Evolutionary conservation across 2,113 vertebrate species (phyloP).

Genomic region (Tursiops truncatus): DNA sequence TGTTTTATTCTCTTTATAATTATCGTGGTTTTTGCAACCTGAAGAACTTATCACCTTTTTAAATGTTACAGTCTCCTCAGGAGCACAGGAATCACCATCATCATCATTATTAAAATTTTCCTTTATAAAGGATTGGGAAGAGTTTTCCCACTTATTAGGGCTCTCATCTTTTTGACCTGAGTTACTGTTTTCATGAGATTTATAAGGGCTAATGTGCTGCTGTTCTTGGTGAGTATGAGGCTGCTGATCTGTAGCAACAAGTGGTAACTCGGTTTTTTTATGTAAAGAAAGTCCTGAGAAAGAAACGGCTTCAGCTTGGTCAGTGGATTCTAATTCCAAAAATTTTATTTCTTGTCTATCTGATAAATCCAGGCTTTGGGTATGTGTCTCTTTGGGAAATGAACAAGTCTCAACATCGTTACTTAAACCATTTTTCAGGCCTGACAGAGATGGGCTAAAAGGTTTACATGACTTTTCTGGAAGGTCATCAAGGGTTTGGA

Average conservation of each 20-base stretch:
- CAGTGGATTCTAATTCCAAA: neutral
- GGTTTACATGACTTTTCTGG: slow-evolving; percentile 33
- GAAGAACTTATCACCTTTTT: slow-evolving; percentile 32
- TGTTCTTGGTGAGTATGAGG: neutral
- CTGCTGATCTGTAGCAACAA: slow-evolving; percentile 39
- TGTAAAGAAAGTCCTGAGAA: slow-evolving; percentile 37
- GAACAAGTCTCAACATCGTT: neutral
- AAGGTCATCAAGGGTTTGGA: slow-evolving; percentile 9
- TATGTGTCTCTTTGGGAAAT: neutral
- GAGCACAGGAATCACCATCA: neutral
- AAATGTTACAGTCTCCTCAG: slow-evolving; percentile 23
- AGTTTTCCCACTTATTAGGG: neutral
- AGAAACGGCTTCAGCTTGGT: slow-evolving; percentile 53
- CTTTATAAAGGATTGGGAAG: slow-evolving; percentile 46
- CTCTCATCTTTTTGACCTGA: slow-evolving; percentile 31
- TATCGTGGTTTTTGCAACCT: slow-evolving; percentile 24
- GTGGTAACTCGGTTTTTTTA: slow-evolving; percentile 20
- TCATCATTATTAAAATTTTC: neutral
- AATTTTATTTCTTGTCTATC: slow-evolving; percentile 38
- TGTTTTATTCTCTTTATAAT: slow-evolving; percentile 20
- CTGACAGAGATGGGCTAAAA: slow-evolving; percentile 2
- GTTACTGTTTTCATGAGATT: slow-evolving; percentile 12
- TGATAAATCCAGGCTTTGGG: neutral
- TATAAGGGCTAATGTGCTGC: neutral
- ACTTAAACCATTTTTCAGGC: neutral